phyloP scores from a whole-genome alignment of 1,140 invertebrate species.

The Akabosia matsudoensis region DNA sequence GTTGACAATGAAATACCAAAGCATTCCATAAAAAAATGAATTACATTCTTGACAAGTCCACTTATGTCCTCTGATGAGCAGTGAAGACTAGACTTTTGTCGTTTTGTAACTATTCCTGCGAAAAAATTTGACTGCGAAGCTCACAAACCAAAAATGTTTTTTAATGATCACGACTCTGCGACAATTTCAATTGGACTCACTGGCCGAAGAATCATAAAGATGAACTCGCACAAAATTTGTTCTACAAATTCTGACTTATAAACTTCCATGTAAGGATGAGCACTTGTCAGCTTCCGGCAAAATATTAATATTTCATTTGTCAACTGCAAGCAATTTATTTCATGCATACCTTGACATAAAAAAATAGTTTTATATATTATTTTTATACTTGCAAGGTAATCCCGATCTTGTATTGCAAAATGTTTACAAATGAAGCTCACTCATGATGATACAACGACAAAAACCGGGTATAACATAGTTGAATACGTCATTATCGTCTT shows the following conservation, averaged over 20 bases:
- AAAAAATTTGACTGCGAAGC: background rate
- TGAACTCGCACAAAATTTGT: background rate
- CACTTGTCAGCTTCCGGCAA: background rate
- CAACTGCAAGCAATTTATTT: background rate
- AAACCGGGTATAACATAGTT: no score
- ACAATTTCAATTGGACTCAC: constrained; percentile 1
- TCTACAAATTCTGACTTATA: background rate
- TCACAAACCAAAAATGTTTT: background rate
- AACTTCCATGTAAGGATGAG: background rate
- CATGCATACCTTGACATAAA: constrained; percentile 11
- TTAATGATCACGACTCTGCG: constrained; percentile 6
- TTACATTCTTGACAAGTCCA: background rate
- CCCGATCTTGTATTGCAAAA: background rate
- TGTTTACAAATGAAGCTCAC: no score
- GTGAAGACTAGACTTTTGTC: no score
- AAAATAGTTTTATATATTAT: background rate
- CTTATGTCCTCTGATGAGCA: background rate
- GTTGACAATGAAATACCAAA: background rate
- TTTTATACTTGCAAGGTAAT: background rate
- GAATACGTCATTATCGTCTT: background rate
- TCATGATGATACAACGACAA: no score
- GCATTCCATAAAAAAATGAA: background rate
- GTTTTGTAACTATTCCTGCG: background rate
- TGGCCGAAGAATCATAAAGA: background rate
- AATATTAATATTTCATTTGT: background rate